Evolutionary conservation across 2,797 vertebrate species (phyloP).

Genomic region (Chloroceryle inda): DNA sequence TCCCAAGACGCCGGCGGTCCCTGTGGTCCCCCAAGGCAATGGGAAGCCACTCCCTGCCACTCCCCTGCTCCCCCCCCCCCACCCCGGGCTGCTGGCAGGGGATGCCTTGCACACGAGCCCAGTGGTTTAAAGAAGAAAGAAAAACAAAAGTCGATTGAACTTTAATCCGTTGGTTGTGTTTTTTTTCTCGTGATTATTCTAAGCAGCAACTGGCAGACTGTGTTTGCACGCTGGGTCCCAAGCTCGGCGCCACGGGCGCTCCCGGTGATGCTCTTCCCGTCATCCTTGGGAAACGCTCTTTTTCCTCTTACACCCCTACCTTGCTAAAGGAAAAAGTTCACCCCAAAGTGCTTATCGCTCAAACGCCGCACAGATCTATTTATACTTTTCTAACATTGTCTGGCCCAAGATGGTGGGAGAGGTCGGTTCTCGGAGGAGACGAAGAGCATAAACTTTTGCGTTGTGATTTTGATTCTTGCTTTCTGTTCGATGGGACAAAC

Average conservation of each 20-base stretch:
- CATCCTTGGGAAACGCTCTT: conserved; percentile 52
- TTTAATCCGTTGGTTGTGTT: background rate
- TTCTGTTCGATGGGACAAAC: conserved; percentile 74
- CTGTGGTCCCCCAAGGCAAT: background rate
- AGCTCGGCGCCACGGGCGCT: background rate
- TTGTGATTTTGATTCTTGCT: conserved; percentile 51
- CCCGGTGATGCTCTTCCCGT: background rate
- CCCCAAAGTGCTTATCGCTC: conserved; percentile 63
- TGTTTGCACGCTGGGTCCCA: background rate
- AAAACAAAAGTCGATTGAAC: conserved; percentile 51
- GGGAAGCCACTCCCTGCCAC: background rate
- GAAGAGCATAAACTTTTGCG: conserved; percentile 37
- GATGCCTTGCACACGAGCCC: conserved; percentile 61
- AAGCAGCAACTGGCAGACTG: conserved; percentile 13
- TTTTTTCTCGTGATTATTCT: background rate
- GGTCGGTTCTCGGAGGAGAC: conserved; percentile 40
- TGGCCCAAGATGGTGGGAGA: conserved; percentile 28
- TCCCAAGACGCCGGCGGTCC: conserved; percentile 9
- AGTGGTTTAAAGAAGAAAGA: conserved; percentile 41
- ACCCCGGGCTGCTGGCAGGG: background rate
- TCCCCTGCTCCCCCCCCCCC: background rate
- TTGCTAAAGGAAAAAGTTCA: conserved; percentile 33
- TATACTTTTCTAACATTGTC: conserved; percentile 32
- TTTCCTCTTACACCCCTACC: conserved; percentile 47
- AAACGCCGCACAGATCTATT: conserved; percentile 36